phyloP scores from a whole-genome alignment of 2,888 invertebrate species.

The Hypomecis punctinalis region DNA sequence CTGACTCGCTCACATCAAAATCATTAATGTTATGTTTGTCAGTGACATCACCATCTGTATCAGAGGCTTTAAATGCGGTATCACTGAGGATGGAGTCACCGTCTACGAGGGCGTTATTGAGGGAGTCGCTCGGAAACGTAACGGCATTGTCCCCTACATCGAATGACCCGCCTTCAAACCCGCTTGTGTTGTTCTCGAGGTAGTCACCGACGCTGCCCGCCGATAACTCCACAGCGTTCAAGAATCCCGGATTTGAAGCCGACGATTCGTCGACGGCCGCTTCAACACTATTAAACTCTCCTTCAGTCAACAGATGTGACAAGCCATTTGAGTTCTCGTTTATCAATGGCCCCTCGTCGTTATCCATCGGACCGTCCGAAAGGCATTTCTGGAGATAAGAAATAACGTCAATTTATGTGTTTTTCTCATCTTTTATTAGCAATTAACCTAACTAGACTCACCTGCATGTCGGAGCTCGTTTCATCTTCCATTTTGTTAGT shows the following conservation, averaged over 20 bases:
- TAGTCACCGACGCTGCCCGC: constrained; percentile 79
- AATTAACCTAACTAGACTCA: constrained; percentile 56
- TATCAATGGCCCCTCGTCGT: constrained; percentile 76
- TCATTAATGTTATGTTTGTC: constrained; percentile 59
- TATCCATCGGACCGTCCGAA: constrained; percentile 75
- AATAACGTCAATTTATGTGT: neutral
- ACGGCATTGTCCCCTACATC: constrained; percentile 80
- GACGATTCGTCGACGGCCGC: constrained; percentile 78
- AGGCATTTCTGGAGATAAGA: constrained; percentile 68
- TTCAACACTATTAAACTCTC: constrained; percentile 79
- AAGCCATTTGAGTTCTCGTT: constrained; percentile 80
- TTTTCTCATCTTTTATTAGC: constrained; percentile 1
- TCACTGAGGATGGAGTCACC: constrained; percentile 74
- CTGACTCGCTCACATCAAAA: constrained; percentile 55
- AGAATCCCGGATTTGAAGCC: constrained; percentile 76
- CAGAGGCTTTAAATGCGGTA: constrained; percentile 61
- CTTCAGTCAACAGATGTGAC: constrained; percentile 77
- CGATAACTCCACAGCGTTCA: constrained; percentile 79
- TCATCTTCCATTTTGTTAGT: constrained; percentile 63
- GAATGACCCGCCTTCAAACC: constrained; percentile 71
- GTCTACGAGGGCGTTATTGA: constrained; percentile 71
- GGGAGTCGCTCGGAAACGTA: constrained; percentile 72
- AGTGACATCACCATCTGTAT: constrained; percentile 67
- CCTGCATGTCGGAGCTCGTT: constrained; percentile 75
- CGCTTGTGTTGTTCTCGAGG: constrained; percentile 70